A percentile compares a stretch with the other conserved stretches of the same genome.
Conservation (phyloP, 2,113 vertebrate genomes). For the Euleptes europaea region DNA sequence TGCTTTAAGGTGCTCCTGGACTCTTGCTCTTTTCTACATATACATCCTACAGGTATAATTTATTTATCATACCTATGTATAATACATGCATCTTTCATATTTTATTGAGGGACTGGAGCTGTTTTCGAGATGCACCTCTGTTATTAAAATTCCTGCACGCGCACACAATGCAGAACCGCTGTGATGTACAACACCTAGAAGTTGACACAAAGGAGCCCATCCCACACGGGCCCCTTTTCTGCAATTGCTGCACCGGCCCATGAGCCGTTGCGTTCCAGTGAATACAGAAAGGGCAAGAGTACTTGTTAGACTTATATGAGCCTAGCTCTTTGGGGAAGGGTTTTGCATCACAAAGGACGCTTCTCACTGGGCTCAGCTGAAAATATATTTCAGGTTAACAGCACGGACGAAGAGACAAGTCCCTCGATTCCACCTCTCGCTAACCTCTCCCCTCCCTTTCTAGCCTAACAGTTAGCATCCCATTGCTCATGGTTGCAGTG, state of each 20-base stretch:
- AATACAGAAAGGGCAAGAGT: constrained; percentile 63
- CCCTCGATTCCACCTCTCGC: not conserved
- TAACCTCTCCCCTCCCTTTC: not conserved
- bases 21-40: no score
- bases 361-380: not conserved
- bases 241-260: constrained; percentile 54
- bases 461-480: not conserved
- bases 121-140: constrained; percentile 67
- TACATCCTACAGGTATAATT: constrained; percentile 68
- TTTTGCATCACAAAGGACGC: not conserved
- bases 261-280: constrained; percentile 55
- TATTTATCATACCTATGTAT: constrained; percentile 76
- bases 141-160: constrained; percentile 69
- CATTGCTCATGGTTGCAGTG: no score
- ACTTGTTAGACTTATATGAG: constrained; percentile 59
- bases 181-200: constrained; percentile 49
- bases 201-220: constrained; percentile 45
- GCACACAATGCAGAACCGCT: constrained; percentile 9
- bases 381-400: accelerated
- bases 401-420: not conserved
- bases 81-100: constrained; percentile 78
- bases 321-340: constrained; percentile 26
- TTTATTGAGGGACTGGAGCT: constrained; percentile 61
- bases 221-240: constrained; percentile 53
- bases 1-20: no score